Percentiles rank a stretch among this genome's conserved stretches.
Conservation (phyloP, 2,797 vertebrate genomes). For the Smutsia gigantea region DNA sequence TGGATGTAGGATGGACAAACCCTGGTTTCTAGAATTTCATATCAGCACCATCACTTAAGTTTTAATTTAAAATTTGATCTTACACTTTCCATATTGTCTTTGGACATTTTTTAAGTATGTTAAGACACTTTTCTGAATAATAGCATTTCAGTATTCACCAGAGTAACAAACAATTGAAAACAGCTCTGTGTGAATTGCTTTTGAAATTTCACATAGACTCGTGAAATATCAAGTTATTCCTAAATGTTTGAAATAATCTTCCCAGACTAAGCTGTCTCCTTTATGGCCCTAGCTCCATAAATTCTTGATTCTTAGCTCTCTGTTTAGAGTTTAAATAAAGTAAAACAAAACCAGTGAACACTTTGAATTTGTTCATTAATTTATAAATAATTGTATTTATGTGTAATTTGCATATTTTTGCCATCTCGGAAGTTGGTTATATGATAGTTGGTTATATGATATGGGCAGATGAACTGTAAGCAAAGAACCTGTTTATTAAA, state of each 20-base stretch:
- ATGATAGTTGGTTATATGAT: not conserved
- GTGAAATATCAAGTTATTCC: not conserved
- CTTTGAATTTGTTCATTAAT: constrained; percentile 30
- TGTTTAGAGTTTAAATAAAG: constrained; percentile 52
- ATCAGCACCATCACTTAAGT: not conserved
- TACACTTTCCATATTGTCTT: constrained; percentile 5
- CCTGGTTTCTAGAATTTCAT: not conserved
- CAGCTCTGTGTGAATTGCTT: constrained; percentile 22
- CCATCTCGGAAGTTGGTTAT: not conserved
- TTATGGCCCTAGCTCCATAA: not conserved
- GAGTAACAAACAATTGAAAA: not conserved
- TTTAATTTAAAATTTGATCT: constrained; percentile 11
- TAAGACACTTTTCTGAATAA: not conserved
- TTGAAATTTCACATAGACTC: constrained; percentile 34
- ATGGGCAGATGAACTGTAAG: not conserved
- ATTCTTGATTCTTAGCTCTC: constrained; percentile 19
- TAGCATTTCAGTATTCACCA: not conserved
- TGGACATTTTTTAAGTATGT: not conserved
- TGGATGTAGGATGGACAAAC: not conserved
- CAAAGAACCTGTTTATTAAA: not conserved
- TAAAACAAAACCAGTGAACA: constrained; percentile 29
- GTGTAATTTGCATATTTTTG: not conserved
- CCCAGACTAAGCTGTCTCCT: not conserved
- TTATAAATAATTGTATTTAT: not conserved
- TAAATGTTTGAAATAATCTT: constrained; percentile 8